These are phyloP conservation scores for Cichladusa arquata DNA, from an alignment of 2,113 vertebrate genomes.

Conservation along the genomic window DNA sequence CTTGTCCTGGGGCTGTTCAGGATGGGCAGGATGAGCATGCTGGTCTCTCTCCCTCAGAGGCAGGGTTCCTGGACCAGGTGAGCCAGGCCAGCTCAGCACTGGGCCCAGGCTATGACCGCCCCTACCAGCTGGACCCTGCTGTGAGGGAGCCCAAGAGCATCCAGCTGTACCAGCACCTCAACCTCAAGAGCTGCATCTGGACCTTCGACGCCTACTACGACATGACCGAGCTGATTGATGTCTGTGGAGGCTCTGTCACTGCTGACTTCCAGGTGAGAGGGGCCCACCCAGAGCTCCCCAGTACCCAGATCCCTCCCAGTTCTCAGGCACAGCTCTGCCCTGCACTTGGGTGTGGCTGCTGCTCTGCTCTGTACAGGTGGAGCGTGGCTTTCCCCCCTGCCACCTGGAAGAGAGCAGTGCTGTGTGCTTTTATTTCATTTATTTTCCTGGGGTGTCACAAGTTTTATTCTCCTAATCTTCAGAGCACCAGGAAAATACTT, in stretches of 20 bases:
- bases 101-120: slow-evolving; percentile 91
- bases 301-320: accelerated
- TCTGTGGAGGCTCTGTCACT: slow-evolving; percentile 93
- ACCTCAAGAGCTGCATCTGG: slow-evolving; percentile 98
- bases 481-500: background rate
- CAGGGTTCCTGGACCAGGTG: slow-evolving; percentile 86
- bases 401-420: background rate
- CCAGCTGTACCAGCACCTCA: slow-evolving; percentile 94
- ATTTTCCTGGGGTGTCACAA: background rate
- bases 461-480: background rate
- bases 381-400: accelerated
- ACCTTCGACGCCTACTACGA: slow-evolving; percentile 95
- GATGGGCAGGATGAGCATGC: background rate
- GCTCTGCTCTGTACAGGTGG: background rate
- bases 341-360: accelerated
- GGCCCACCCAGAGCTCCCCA: background rate
- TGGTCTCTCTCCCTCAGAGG: slow-evolving; percentile 70
- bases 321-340: background rate
- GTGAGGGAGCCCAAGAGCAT: slow-evolving; percentile 88
- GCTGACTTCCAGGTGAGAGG: slow-evolving; percentile 93
- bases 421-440: background rate
- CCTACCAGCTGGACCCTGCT: slow-evolving; percentile 88
- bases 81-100: slow-evolving; percentile 80
- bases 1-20: background rate
- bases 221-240: slow-evolving; percentile 96